These are phyloP conservation scores for Pyrocephalus nanus DNA, from an alignment of 2,797 vertebrate species.

Conservation along the genomic window DNA sequence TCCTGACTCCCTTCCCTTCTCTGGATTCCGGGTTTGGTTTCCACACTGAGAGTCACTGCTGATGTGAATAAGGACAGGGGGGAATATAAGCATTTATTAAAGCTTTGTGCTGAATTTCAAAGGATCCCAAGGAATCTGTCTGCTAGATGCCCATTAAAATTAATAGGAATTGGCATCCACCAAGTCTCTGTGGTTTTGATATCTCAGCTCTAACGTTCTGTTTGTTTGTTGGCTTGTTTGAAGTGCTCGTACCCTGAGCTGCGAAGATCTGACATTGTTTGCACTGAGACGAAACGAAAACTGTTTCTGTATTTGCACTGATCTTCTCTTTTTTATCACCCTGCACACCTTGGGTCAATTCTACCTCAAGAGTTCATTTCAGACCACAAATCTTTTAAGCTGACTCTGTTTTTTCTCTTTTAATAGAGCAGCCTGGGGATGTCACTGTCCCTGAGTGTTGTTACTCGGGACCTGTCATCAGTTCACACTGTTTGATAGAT, in stretches of 20 bases:
- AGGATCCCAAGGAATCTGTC: not conserved
- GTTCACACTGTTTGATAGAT: constrained; percentile 34
- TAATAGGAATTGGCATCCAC: constrained; percentile 26
- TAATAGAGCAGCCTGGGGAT: not conserved
- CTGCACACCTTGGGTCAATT: constrained; percentile 6
- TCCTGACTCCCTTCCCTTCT: not conserved
- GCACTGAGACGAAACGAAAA: not conserved
- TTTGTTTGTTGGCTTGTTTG: constrained; percentile 31
- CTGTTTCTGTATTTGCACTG: not conserved
- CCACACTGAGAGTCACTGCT: not conserved
- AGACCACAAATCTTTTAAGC: not conserved
- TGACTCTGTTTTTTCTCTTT: not conserved
- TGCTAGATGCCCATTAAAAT: constrained; percentile 30
- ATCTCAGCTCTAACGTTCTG: constrained; percentile 10
- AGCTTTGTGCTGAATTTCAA: constrained; percentile 19
- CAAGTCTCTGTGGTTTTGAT: constrained; percentile 16
- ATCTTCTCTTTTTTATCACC: not conserved
- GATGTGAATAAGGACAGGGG: not conserved
- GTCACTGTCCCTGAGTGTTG: not conserved
- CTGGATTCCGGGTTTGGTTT: not conserved
- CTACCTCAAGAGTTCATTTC: not conserved
- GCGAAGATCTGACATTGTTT: constrained; percentile 3
- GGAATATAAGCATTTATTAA: not conserved
- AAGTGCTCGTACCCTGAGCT: not conserved
- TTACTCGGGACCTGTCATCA: not conserved